A percentile compares a stretch with the other conserved stretches of the same genome.
Conservation (phyloP, 2,888 invertebrate genomes). For the Seira musarum region DNA sequence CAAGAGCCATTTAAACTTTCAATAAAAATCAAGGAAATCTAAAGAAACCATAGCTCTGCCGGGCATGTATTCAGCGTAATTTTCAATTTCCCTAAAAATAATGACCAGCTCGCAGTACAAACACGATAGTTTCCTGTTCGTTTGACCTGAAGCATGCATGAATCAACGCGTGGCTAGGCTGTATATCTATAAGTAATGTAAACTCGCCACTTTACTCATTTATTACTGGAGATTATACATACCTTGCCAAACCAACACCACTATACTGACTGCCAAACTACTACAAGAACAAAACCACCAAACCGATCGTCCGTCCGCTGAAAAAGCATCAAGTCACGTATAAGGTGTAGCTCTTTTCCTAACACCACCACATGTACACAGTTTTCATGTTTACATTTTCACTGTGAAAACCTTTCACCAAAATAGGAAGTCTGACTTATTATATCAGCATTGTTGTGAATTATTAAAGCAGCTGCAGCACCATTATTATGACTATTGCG, state of each 20-base stretch:
- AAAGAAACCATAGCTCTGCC: background rate
- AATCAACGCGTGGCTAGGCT: background rate
- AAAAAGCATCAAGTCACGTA: background rate
- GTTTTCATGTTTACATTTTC: constrained; percentile 1
- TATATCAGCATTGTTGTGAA: constrained; percentile 49
- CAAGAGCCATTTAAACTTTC: background rate
- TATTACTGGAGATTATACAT: background rate
- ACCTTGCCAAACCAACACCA: too few species aligned
- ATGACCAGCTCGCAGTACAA: constrained; percentile 40
- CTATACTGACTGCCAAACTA: too few species aligned
- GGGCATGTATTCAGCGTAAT: constrained; percentile 22
- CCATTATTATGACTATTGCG: constrained; percentile 14
- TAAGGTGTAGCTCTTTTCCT: background rate
- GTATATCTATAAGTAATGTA: background rate
- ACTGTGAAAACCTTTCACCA: constrained; percentile 21
- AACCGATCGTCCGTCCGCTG: background rate
- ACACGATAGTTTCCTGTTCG: constrained; percentile 43
- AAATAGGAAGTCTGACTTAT: constrained; percentile 43
- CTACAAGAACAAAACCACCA: too few species aligned
- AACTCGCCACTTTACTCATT: background rate
- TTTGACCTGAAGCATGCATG: background rate
- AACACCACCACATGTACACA: constrained; percentile 3
- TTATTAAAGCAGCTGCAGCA: constrained; percentile 48
- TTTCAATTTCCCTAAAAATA: constrained; percentile 44
- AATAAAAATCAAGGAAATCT: constrained; percentile 2